Evolutionary conservation across 92 coral and sea anemone species (phyloP), one percentile per base, ranked within the genome.

Genomic region (Porites evermanni): DNA sequence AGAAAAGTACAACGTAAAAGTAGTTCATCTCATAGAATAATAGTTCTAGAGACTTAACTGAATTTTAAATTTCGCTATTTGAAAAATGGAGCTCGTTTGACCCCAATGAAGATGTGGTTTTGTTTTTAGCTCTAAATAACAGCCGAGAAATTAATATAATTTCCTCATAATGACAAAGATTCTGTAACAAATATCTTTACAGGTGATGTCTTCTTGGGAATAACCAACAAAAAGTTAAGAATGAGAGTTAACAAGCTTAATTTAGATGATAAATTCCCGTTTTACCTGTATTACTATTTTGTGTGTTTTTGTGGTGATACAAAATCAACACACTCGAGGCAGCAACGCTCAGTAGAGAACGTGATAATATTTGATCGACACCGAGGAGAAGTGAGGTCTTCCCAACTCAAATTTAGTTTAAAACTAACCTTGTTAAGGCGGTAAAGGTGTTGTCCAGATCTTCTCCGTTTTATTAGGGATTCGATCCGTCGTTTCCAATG

Each of bases 391-490:
- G 29, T 18, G 64, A 53, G 12, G 56, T 53, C 18, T 54, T 20
- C 29, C 53, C 26, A 68, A 50, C 71, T 12, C 21, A 50, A 47
- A 29, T 50, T 52, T 4, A 50, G 59, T 54, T 24, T 29, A 52
- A 69, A 79, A 68, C 53, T 80, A 68, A 80, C 85, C 85, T 80
- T 5, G 26, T 72, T 38, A 38, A 38, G 47, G 47, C 6, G 47
- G 72, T 67, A 6, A 8, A 24, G 12, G 47, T 19, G 29, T 47
- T 24, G 17, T 67, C 24, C 17, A 67, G 44, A 8, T 67, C 29
- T 67, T 11, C 3, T 67, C 38, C 12, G n/a, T 23, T 63, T 23
- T 67, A 32, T 20, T 11, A 68, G 16, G 26, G 50, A 8, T 32
- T 70, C 52, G 8, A 29, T 12, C 29, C 12, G 23, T 70, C 53